These are phyloP conservation scores for Epicampocera succincta DNA, from an alignment of 2,888 invertebrate genomes.

Conservation along the genomic window DNA sequence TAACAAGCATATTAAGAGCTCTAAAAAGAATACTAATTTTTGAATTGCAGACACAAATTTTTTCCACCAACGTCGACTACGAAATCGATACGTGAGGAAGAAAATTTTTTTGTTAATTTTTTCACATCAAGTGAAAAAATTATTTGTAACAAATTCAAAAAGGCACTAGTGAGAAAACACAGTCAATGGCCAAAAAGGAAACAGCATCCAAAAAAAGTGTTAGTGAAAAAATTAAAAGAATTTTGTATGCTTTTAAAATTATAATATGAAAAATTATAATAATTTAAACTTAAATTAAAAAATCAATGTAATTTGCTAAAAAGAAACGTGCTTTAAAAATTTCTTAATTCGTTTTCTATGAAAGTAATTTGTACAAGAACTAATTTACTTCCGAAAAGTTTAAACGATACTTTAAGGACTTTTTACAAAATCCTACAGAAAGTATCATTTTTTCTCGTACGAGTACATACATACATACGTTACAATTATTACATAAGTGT, in stretches of 20 bases:
- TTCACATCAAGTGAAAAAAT: slow-evolving; percentile 61
- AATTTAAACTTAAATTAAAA: neutral
- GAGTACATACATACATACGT: slow-evolving; percentile 37
- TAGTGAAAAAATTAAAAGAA: slow-evolving; percentile 72
- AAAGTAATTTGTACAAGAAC: slow-evolving; percentile 11
- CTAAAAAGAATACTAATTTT: slow-evolving; percentile 57
- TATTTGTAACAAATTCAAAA: slow-evolving; percentile 41
- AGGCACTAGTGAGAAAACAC: slow-evolving; percentile 47
- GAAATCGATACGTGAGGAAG: slow-evolving; percentile 79
- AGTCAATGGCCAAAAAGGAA: slow-evolving; percentile 71
- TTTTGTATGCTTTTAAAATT: slow-evolving; percentile 37
- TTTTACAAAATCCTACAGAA: slow-evolving; percentile 20
- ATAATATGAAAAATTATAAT: slow-evolving; percentile 20
- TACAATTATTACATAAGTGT: slow-evolving; percentile 70
- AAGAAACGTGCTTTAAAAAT: slow-evolving; percentile 22
- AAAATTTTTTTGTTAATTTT: slow-evolving; percentile 66
- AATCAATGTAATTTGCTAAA: neutral
- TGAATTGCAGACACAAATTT: slow-evolving; percentile 68
- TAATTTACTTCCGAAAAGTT: neutral
- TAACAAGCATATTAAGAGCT: slow-evolving; percentile 59
- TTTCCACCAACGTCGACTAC: slow-evolving; percentile 68
- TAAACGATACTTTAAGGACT: slow-evolving; percentile 15
- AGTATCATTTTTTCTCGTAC: slow-evolving; percentile 53
- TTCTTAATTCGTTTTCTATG: neutral
- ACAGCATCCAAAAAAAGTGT: slow-evolving; percentile 80